These are phyloP conservation scores for Autographa pulchrina DNA, from an alignment of 2,888 invertebrate species.

Conservation along the genomic window DNA sequence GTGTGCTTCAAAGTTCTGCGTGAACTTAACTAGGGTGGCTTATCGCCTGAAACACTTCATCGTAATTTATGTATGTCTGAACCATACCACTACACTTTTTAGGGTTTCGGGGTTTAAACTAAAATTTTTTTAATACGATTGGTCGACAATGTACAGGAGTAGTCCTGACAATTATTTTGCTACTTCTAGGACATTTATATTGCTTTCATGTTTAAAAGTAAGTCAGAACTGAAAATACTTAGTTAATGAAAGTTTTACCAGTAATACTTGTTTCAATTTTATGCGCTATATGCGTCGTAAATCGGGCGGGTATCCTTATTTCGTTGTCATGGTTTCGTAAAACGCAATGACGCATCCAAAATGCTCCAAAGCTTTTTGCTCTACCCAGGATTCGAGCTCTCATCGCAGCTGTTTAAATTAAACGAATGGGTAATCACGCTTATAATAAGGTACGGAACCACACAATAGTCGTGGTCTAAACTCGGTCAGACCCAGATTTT, in stretches of 20 bases:
- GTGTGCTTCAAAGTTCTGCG: slow-evolving; percentile 73
- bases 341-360: neutral
- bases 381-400: neutral
- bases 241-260: too few species aligned
- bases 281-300: neutral
- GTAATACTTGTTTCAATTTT: too few species aligned
- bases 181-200: neutral
- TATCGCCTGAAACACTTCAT: slow-evolving; percentile 83
- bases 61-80: slow-evolving; percentile 80
- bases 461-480: neutral
- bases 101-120: neutral
- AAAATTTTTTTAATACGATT: neutral
- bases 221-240: too few species aligned
- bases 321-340: neutral
- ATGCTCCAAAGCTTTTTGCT: neutral
- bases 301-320: neutral
- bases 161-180: neutral
- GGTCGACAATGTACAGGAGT: neutral
- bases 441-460: slow-evolving; percentile 5
- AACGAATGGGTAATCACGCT: neutral
- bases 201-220: too few species aligned
- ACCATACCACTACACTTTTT: slow-evolving; percentile 53
- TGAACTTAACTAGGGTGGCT: slow-evolving; percentile 75
- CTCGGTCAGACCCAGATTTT: slow-evolving; percentile 47
- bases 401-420: neutral